Conservation (phyloP, 2,113 vertebrate genomes). For the Cinclus mexicanus region DNA sequence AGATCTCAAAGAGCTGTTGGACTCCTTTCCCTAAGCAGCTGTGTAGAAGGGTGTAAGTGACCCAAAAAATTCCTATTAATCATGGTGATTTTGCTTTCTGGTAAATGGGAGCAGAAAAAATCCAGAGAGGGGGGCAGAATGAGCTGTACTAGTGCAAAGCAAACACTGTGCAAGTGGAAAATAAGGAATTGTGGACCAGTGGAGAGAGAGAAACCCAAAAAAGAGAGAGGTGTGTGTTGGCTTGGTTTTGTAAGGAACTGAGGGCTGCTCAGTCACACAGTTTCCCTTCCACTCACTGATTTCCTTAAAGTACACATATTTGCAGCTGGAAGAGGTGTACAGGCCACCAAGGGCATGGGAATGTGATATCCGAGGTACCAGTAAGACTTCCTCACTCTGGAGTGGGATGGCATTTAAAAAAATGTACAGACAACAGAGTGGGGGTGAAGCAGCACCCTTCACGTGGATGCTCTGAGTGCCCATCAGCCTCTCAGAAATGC, state of each 20-base stretch:
- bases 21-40: not conserved
- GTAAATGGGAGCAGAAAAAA: not conserved
- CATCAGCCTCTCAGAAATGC: not conserved
- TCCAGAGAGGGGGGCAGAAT: not conserved
- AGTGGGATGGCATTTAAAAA: not conserved
- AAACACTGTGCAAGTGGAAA: not conserved
- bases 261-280: not conserved
- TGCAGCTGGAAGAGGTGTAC: not conserved
- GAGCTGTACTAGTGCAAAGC: not conserved
- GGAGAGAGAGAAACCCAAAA: rapidly evolving
- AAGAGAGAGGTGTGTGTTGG: not conserved
- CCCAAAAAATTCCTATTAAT: not conserved
- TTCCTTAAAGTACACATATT: not conserved
- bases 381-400: rapidly evolving
- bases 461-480: not conserved
- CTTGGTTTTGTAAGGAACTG: not conserved
- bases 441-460: not conserved
- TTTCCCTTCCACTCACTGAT: not conserved
- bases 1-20: not conserved
- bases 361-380: rapidly evolving
- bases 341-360: not conserved
- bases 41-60: not conserved
- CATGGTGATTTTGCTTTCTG: not conserved
- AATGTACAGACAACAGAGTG: not conserved
- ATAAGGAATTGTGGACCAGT: rapidly evolving